Conservation (phyloP, 2,888 invertebrate genomes). For the Drosophila anceps region DNA sequence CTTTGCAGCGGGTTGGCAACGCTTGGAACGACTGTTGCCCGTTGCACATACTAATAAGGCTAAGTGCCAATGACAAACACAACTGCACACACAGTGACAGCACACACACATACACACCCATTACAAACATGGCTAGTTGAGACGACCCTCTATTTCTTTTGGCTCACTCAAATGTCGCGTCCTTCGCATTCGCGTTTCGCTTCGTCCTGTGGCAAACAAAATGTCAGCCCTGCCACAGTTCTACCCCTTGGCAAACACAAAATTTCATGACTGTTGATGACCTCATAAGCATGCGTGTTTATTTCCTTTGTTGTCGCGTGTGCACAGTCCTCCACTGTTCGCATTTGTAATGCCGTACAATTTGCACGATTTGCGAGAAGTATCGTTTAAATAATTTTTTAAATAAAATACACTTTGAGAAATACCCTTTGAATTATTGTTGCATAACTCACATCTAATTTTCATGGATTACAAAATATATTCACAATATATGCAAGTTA, state of each 20-base stretch:
- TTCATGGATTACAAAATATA: not conserved
- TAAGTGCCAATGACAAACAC: slow-evolving; percentile 79
- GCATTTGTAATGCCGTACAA: slow-evolving; percentile 12
- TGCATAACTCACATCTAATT: not conserved
- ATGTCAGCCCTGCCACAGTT: not conserved
- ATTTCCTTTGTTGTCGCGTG: slow-evolving; percentile 59
- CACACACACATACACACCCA: slow-evolving; percentile 10
- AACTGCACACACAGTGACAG: slow-evolving; percentile 48
- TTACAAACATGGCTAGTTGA: slow-evolving; percentile 19
- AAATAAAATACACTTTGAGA: not conserved
- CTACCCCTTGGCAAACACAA: slow-evolving; percentile 33
- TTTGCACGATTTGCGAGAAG: slow-evolving; percentile 18
- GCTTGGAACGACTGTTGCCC: slow-evolving; percentile 54
- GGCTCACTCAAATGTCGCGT: slow-evolving; percentile 27
- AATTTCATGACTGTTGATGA: slow-evolving; percentile 74
- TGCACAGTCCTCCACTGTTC: slow-evolving; percentile 7
- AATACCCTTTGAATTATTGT: not conserved
- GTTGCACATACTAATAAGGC: slow-evolving; percentile 79
- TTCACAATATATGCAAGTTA: not conserved
- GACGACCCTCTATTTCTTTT: not conserved
- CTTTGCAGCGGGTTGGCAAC: slow-evolving; percentile 39
- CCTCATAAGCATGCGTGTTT: slow-evolving; percentile 78
- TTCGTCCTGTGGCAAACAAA: slow-evolving; percentile 30
- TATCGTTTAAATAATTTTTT: not conserved
- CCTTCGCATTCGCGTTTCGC: slow-evolving; percentile 34